These are phyloP conservation scores for Ophioninae sp. DNA, from an alignment of 2,888 invertebrate genomes.

Conservation along the genomic window DNA sequence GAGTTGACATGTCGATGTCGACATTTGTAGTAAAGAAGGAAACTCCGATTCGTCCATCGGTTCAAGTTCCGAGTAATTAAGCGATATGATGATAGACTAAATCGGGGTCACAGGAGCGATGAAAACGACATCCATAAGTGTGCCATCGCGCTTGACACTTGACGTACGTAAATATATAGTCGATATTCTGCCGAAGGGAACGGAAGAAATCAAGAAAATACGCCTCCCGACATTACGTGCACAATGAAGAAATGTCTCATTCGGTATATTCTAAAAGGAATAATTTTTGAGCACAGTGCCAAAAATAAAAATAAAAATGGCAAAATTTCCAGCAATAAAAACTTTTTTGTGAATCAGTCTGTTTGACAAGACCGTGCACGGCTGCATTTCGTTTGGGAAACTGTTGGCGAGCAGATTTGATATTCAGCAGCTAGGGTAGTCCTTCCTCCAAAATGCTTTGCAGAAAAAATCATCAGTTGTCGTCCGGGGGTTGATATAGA, in stretches of 20 bases:
- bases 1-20: conserved; percentile 62
- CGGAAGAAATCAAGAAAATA: not conserved
- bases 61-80: conserved; percentile 6
- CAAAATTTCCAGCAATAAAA: not conserved
- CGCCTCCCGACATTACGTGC: not conserved
- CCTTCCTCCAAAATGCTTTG: too few relatives aligned
- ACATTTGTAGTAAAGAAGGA: conserved; percentile 22
- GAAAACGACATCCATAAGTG: conserved; percentile 49
- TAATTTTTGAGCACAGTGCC: not conserved
- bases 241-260: not conserved
- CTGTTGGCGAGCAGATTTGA: too few relatives aligned
- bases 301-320: not conserved
- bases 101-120: conserved; percentile 60
- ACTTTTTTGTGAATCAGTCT: too few relatives aligned
- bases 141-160: not conserved
- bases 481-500: too few relatives aligned
- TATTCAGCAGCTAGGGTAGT: too few relatives aligned
- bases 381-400: too few relatives aligned
- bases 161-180: not conserved
- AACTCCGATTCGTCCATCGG: conserved; percentile 7
- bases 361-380: too few relatives aligned
- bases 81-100: conserved; percentile 54
- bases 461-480: too few relatives aligned
- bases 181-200: not conserved
- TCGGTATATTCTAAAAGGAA: not conserved